Evolutionary conservation across 1,140 invertebrate genomes (phyloP).

Genomic region (Drosophila busckii): DNA sequence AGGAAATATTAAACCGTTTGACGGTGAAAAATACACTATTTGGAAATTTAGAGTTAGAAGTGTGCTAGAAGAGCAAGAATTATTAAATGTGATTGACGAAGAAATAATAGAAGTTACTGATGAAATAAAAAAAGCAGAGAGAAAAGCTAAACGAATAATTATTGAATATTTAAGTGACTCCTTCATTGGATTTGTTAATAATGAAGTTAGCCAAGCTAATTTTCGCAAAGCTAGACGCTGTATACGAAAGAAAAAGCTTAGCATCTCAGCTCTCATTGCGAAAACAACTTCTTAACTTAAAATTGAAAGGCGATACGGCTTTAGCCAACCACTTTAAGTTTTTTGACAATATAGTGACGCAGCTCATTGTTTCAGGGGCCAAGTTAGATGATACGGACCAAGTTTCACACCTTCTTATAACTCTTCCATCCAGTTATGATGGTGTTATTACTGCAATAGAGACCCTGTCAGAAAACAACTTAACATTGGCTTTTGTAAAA

Average conservation of each 20-base stretch:
- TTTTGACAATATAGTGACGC: slow-evolving; percentile 75
- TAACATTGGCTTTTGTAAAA: slow-evolving; percentile 77
- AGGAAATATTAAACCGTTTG: slow-evolving; percentile 9
- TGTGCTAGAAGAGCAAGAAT: neutral
- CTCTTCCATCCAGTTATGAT: slow-evolving; percentile 68
- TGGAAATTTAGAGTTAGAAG: slow-evolving; percentile 6
- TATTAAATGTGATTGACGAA: neutral
- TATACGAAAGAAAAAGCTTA: slow-evolving; percentile 77
- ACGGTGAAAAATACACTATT: slow-evolving; percentile 14
- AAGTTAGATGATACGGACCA: slow-evolving; percentile 74
- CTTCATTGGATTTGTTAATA: slow-evolving; percentile 62
- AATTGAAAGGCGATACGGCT: slow-evolving; percentile 64
- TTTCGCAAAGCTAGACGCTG: slow-evolving; percentile 63
- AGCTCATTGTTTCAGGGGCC: slow-evolving; percentile 69
- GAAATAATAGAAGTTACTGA: slow-evolving; percentile 22
- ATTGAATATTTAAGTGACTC: slow-evolving; percentile 72
- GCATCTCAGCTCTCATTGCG: slow-evolving; percentile 69
- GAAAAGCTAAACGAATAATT: slow-evolving; percentile 62
- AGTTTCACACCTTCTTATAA: slow-evolving; percentile 73
- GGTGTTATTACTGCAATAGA: slow-evolving; percentile 77
- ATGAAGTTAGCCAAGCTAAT: slow-evolving; percentile 59
- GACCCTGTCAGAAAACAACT: slow-evolving; percentile 67
- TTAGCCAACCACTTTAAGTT: slow-evolving; percentile 69
- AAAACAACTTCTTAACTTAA: slow-evolving; percentile 71
- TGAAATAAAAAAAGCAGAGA: slow-evolving; percentile 61